Conservation (phyloP, 1,140 invertebrate species). For the Bombus pyrosoma region DNA sequence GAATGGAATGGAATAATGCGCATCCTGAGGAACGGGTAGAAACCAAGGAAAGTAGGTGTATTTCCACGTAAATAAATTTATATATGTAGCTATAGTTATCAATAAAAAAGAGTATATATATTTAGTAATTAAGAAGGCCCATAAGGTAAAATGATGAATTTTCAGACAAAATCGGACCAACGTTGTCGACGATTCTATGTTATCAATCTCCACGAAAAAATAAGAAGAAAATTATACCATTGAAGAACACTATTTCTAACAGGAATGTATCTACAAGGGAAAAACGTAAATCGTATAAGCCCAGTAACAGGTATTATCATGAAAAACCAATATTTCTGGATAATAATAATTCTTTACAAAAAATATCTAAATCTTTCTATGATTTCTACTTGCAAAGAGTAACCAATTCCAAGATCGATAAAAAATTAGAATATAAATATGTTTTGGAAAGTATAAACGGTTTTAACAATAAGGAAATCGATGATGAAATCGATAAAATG, state of each 20-base stretch:
- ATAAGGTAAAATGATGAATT: too few species aligned
- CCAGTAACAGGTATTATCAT: constrained; percentile 72
- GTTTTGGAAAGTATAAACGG: constrained; percentile 5
- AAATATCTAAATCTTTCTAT: background rate
- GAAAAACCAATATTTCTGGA: constrained; percentile 30
- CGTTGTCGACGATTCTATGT: constrained; percentile 71
- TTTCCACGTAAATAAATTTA: background rate
- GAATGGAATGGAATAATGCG: constrained; percentile 78
- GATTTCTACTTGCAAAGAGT: constrained; percentile 15
- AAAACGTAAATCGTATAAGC: constrained; percentile 69
- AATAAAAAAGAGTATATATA: background rate
- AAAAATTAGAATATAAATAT: background rate
- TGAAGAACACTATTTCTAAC: constrained; percentile 25
- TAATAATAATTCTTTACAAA: constrained; percentile 2
- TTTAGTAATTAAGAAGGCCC: too few species aligned
- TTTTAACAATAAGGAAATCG: background rate
- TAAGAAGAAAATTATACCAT: constrained; percentile 6
- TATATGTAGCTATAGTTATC: background rate
- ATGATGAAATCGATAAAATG: constrained; percentile 10
- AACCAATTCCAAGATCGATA: background rate
- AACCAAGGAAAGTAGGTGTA: constrained; percentile 43
- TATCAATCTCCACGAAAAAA: constrained; percentile 59
- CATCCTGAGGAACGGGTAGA: constrained; percentile 69
- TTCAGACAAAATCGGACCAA: constrained; percentile 67
- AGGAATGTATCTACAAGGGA: constrained; percentile 53